Evolutionary conservation across 2,797 vertebrate genomes (phyloP).

Genomic region (Bovichtus variegatus): DNA sequence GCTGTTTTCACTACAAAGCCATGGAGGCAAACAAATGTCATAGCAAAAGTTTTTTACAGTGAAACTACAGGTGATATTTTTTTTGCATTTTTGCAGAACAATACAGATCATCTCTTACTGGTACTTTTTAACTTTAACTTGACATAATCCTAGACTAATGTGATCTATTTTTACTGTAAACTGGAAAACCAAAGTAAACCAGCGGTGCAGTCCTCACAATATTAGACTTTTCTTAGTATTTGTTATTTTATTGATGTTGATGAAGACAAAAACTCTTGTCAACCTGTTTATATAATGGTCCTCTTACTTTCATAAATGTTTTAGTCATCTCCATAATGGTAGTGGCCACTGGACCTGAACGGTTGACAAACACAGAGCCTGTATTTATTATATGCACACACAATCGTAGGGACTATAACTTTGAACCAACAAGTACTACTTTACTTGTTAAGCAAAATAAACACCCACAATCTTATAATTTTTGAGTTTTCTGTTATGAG

Average conservation of each 20-base stretch:
- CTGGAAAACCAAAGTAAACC: not conserved
- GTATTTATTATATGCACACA: no score
- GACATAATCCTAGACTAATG: not conserved
- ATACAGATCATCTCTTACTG: not conserved
- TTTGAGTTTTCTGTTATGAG: constrained; percentile 15
- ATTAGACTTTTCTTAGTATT: not conserved
- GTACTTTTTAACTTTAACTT: not conserved
- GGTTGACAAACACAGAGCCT: no score
- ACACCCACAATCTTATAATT: not conserved
- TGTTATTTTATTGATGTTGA: not conserved
- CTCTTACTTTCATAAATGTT: not conserved
- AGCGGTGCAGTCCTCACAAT: not conserved
- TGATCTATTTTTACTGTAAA: not conserved
- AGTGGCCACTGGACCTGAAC: no score
- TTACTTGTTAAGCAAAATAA: no score
- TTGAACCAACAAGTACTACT: no score
- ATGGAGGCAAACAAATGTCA: constrained; percentile 39
- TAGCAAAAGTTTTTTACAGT: not conserved
- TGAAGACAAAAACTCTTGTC: no score
- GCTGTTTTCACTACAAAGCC: constrained; percentile 35
- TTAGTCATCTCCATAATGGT: not conserved
- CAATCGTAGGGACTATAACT: no score
- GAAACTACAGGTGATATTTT: constrained; percentile 27
- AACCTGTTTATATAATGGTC: not conserved
- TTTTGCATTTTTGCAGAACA: constrained; percentile 2